These are phyloP conservation scores for Odontamblyopus lacepedii DNA, from an alignment of 2,797 vertebrate species.

Conservation along the genomic window DNA sequence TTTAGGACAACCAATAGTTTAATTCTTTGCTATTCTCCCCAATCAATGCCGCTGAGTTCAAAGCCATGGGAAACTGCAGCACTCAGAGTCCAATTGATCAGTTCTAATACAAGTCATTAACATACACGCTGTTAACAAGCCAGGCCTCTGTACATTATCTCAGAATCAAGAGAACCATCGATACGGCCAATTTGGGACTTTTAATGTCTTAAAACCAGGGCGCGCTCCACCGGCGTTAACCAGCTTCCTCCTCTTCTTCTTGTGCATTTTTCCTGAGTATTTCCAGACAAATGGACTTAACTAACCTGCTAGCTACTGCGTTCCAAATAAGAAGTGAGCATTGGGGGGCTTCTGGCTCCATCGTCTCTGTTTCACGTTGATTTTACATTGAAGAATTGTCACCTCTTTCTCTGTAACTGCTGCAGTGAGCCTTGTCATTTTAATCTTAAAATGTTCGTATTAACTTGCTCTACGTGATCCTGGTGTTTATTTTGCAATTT, in stretches of 20 bases:
- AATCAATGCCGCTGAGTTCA: slow-evolving; percentile 76
- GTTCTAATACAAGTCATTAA: slow-evolving; percentile 80
- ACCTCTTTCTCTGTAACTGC: too few relatives aligned
- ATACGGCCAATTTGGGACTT: slow-evolving; percentile 72
- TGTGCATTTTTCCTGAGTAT: slow-evolving; percentile 9
- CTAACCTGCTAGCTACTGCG: too few relatives aligned
- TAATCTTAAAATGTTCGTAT: too few relatives aligned
- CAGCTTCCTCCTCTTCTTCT: slow-evolving; percentile 18
- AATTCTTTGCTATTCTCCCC: slow-evolving; percentile 73
- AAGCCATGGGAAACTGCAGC: slow-evolving; percentile 72
- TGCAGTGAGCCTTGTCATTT: too few relatives aligned
- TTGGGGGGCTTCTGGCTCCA: too few relatives aligned
- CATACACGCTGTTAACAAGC: slow-evolving; percentile 82
- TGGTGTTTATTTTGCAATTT: too few relatives aligned
- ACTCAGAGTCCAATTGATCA: slow-evolving; percentile 77
- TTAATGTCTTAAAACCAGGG: slow-evolving; percentile 70
- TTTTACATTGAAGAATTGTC: too few relatives aligned
- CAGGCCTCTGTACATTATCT: slow-evolving; percentile 73
- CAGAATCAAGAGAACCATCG: slow-evolving; percentile 72
- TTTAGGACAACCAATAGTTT: slow-evolving; percentile 61
- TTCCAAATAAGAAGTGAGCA: too few relatives aligned
- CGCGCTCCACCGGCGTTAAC: slow-evolving; percentile 48
- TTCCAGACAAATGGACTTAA: too few relatives aligned
- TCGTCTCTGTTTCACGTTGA: too few relatives aligned
- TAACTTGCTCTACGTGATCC: too few relatives aligned